phyloP scores from a whole-genome alignment of 2,888 invertebrate genomes.

The Chirona hameri region DNA sequence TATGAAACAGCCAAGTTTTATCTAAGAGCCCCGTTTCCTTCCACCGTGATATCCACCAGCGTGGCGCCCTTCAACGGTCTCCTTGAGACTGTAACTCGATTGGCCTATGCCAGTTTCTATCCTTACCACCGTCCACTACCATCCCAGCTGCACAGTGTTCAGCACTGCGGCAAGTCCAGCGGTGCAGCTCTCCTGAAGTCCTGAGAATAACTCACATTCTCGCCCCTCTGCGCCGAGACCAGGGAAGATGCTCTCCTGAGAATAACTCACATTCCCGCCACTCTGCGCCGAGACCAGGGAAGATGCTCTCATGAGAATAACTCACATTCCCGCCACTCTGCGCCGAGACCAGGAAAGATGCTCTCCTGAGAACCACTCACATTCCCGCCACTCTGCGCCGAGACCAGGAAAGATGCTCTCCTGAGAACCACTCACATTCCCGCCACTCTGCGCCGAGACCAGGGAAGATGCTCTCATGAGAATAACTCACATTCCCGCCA shows the following conservation, averaged over 20 bases:
- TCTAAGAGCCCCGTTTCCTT: too few species aligned
- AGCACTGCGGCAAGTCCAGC: too few species aligned
- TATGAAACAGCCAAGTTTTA: too few species aligned
- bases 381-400: slow-evolving; percentile 40
- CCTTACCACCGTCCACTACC: too few species aligned
- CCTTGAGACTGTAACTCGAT: too few species aligned
- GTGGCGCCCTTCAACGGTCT: too few species aligned
- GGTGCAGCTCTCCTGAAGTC: too few species aligned
- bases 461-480: slow-evolving; percentile 34
- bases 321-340: slow-evolving; percentile 40
- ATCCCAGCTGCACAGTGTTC: too few species aligned
- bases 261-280: slow-evolving; percentile 38
- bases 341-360: slow-evolving; percentile 40
- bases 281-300: slow-evolving; percentile 40
- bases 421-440: slow-evolving; percentile 35
- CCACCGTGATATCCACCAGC: too few species aligned
- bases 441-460: slow-evolving; percentile 40
- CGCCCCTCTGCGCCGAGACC: slow-evolving; percentile 40
- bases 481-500: slow-evolving; percentile 38
- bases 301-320: slow-evolving; percentile 14
- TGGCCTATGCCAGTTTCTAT: too few species aligned
- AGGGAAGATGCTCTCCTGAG: slow-evolving; percentile 35
- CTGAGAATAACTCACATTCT: slow-evolving; percentile 36
- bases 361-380: slow-evolving; percentile 31
- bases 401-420: slow-evolving; percentile 38